phyloP scores from a whole-genome alignment of 2,797 vertebrate species.

The Arnoldichthys spilopterus region DNA sequence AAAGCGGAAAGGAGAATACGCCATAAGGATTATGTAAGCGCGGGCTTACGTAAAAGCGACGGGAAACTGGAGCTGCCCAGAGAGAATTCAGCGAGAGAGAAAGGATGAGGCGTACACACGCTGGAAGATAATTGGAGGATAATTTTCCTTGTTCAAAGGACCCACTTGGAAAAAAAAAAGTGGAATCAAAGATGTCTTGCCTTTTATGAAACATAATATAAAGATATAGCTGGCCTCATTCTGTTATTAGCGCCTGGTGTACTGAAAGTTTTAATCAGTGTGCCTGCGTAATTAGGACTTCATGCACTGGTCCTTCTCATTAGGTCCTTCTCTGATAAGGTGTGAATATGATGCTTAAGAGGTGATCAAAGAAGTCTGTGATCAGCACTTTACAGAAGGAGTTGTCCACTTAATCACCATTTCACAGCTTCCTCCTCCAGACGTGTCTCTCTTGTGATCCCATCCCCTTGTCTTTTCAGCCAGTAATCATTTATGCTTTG shows the following conservation, averaged over 20 bases:
- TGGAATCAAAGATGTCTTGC: not conserved
- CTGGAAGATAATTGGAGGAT: not conserved
- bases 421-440: slow-evolving; percentile 14
- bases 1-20: slow-evolving; percentile 23
- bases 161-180: not conserved
- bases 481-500: slow-evolving; percentile 38
- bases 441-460: not conserved
- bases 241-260: not conserved
- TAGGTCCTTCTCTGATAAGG: not conserved
- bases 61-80: slow-evolving; percentile 24
- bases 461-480: not conserved
- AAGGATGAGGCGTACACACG: not conserved
- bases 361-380: not conserved
- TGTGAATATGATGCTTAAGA: not conserved
- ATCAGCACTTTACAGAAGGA: slow-evolving; percentile 16
- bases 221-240: not conserved
- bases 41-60: slow-evolving; percentile 37
- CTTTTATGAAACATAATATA: not conserved
- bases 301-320: not conserved
- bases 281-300: not conserved
- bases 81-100: not conserved
- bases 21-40: slow-evolving; percentile 46
- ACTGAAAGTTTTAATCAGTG: slow-evolving; percentile 15
- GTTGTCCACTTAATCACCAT: slow-evolving; percentile 13
- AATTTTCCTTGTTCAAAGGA: slow-evolving; percentile 7